Percentiles rank a stretch among this genome's conserved stretches.
These are phyloP conservation scores for Drosophila truncata DNA, from an alignment of 1,140 invertebrate genomes.

Conservation along the genomic window DNA sequence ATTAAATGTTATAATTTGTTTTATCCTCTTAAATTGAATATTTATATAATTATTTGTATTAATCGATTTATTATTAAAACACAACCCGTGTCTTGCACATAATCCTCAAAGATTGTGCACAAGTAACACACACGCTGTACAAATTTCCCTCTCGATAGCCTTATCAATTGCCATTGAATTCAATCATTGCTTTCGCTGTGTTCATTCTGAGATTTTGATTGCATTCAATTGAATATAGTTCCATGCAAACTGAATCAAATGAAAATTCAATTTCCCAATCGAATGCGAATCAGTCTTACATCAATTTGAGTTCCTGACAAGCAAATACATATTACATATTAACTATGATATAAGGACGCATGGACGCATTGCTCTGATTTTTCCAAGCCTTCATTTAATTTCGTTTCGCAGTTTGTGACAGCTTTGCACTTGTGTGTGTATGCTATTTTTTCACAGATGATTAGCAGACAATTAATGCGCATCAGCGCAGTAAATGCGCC, in stretches of 20 bases:
- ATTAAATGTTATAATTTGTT: neutral
- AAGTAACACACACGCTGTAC: neutral
- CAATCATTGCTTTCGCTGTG: conserved; percentile 13
- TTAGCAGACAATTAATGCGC: conserved; percentile 38
- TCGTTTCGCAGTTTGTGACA: conserved; percentile 5
- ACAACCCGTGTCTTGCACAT: neutral
- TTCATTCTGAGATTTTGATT: conserved; percentile 50
- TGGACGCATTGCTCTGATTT: conserved; percentile 4
- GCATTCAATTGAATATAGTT: conserved; percentile 61
- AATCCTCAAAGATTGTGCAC: neutral
- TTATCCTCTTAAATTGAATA: too few relatives aligned
- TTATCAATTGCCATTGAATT: conserved; percentile 28
- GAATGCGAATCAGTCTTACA: conserved; percentile 28
- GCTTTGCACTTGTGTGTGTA: conserved; percentile 31
- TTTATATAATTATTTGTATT: neutral
- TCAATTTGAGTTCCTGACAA: neutral
- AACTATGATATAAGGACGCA: conserved; percentile 7
- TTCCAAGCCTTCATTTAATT: conserved; percentile 1
- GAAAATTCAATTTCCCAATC: conserved; percentile 57
- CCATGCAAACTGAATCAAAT: conserved; percentile 58
- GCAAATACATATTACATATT: conserved; percentile 4
- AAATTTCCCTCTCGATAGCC: neutral
- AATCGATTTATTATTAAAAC: neutral
- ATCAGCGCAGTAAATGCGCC: conserved; percentile 11
- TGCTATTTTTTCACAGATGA: conserved; percentile 31